Evolutionary conservation across 2,797 vertebrate genomes (phyloP), one percentile per base, ranked within the genome.

Genomic region (Pseudopleuronectes americanus): DNA sequence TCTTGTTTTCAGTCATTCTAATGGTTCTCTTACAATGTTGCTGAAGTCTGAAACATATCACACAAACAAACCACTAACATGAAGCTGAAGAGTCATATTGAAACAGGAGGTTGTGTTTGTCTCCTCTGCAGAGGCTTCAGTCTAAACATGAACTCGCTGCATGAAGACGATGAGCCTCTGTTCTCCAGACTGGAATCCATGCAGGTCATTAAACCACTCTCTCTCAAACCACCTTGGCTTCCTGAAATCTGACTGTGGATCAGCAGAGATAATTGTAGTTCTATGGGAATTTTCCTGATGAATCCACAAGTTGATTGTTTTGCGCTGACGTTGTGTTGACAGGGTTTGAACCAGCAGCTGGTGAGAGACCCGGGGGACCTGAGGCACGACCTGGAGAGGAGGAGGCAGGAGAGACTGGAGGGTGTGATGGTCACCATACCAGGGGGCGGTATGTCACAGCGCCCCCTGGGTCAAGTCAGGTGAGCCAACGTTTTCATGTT

Each of bases 61-160:
- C 9, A 9, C 3, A 33, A 0, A 13, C 4, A 12, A 13, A 1
- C 36, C 36, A 3, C 8, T 33, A 12, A 13, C 36, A 38, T 33
- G 2, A 10, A 38, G 36, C 12, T 38, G 36, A 38, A 12, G 36
- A 38, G 31, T 33, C 9, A 10, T 43, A 43, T 5, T 43, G 41
- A 43, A 43, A 4, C 41, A 43, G 41, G 12, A 17, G 4, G 43
- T 45, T 54, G 6, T 54, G 28, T 17, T 41, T 23, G 19, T 47
- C 17, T 55, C 3, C 4, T n/a, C 26, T 62, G 8, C 90, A 99
- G 97, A 89, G 95, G 94, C 76, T 95, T 96, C 83, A 94, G 93
- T 71, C 89, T 96, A 66, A 86, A 89, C 1, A 23, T 74, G 66
- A 57, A 63, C 49, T 80, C 76, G 0, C 23, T 93, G 92, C 85